Conservation (phyloP, 2,113 vertebrate species). For the Vulpes lagopus region DNA sequence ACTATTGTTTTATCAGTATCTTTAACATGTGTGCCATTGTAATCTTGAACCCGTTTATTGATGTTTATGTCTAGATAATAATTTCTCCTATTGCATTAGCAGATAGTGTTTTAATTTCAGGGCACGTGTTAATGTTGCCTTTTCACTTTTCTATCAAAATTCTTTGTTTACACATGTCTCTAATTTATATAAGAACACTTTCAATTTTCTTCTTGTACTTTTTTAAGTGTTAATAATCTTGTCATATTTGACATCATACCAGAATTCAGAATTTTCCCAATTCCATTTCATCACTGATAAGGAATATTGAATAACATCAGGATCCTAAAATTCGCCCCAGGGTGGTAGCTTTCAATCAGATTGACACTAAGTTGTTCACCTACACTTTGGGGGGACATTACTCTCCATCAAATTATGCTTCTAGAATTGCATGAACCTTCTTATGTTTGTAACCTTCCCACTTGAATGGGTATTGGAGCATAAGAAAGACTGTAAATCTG, state of each 20-base stretch:
- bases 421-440: conserved; percentile 52
- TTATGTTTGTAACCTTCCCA: conserved; percentile 50
- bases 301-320: conserved; percentile 24
- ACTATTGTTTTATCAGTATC: not conserved
- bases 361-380: conserved; percentile 49
- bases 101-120: conserved; percentile 49
- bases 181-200: not conserved
- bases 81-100: not conserved
- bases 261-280: conserved; percentile 49
- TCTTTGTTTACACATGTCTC: conserved; percentile 27
- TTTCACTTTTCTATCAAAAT: conserved; percentile 42
- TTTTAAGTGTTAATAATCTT: conserved; percentile 48
- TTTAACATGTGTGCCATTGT: conserved; percentile 28
- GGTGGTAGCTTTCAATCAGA: conserved; percentile 55
- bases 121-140: not conserved
- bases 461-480: conserved; percentile 71
- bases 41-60: not conserved
- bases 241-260: conserved; percentile 32
- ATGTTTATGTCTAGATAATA: not conserved
- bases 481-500: conserved; percentile 70
- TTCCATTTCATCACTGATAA: conserved; percentile 60
- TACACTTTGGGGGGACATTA: conserved; percentile 60
- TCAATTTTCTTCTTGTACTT: conserved; percentile 3
- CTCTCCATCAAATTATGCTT: conserved; percentile 60
- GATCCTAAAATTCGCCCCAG: conserved; percentile 44